These are phyloP conservation scores for Chondrosia reniformis DNA, from an alignment of 37 sponge, comb jelly and placozoan species.

Conservation along the genomic window DNA sequence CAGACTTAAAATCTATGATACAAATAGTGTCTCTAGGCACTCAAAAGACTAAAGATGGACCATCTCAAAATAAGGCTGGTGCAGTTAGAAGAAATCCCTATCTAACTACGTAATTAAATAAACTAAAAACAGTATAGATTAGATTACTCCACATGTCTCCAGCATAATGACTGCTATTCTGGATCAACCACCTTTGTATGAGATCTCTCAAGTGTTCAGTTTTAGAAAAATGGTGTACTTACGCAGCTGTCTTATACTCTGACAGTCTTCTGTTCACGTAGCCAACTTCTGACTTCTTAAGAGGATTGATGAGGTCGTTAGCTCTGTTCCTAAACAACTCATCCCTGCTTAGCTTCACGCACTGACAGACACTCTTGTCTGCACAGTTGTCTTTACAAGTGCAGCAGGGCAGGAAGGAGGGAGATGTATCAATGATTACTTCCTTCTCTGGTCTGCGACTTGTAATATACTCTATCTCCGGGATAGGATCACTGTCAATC, in stretches of 20 bases:
- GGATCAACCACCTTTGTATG: too few species aligned
- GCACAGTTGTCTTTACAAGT: constrained; percentile 54
- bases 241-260: not conserved
- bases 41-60: too few species aligned
- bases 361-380: not conserved
- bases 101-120: too few species aligned
- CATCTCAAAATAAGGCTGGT: too few species aligned
- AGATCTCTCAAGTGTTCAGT: not conserved
- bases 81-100: too few species aligned
- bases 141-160: too few species aligned
- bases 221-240: not conserved
- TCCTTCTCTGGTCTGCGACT: constrained; percentile 17
- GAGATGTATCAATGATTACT: constrained; percentile 28
- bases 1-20: too few species aligned
- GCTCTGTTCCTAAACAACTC: not conserved
- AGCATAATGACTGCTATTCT: too few species aligned
- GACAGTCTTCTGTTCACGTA: constrained; percentile 1
- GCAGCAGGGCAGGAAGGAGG: constrained; percentile 66
- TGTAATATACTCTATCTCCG: constrained; percentile 56
- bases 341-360: not conserved
- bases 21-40: too few species aligned
- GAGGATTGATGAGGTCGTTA: constrained; percentile 10
- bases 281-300: not conserved
- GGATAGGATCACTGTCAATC: constrained; percentile 14
- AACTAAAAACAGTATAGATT: too few species aligned